phyloP scores from a whole-genome alignment of 1,140 invertebrate genomes.

The Procambarus virginalis region DNA sequence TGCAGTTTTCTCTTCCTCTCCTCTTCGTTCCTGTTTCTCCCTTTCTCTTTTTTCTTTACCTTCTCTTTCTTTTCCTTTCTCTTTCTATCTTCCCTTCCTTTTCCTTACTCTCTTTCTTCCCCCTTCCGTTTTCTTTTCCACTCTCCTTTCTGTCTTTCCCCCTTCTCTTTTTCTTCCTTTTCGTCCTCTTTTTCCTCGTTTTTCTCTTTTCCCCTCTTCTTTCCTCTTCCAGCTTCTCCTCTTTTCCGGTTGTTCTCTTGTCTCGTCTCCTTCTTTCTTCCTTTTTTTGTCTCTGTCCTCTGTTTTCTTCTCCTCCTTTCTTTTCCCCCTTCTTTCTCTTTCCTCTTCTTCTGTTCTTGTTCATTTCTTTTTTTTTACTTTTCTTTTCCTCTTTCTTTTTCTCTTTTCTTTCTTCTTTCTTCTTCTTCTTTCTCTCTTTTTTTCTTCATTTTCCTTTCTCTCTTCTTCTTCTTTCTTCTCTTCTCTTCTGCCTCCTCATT shows the following conservation, averaged over 20 bases:
- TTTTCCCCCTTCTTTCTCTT: background rate
- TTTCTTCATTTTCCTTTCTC: background rate
- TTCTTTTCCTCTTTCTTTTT: background rate
- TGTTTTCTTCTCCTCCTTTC: background rate
- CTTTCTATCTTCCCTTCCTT: too few species aligned
- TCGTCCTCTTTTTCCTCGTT: background rate
- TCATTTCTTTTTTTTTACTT: too few species aligned
- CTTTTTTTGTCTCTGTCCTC: too few species aligned
- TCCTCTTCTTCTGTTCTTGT: background rate
- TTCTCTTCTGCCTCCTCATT: background rate
- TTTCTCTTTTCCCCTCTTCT: background rate
- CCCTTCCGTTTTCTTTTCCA: background rate
- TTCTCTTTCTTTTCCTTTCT: background rate
- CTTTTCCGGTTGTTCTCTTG: background rate
- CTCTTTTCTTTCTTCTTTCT: background rate
- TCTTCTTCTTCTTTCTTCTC: background rate
- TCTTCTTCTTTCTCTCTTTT: background rate
- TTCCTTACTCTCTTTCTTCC: background rate
- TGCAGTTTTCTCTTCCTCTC: background rate
- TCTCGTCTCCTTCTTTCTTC: too few species aligned
- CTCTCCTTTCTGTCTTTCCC: too few species aligned
- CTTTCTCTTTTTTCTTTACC: too few species aligned
- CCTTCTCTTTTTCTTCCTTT: background rate
- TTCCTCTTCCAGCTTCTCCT: too few species aligned
- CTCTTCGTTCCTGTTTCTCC: background rate